phyloP scores from a whole-genome alignment of 2,797 vertebrate genomes.

The Schizopygopsis malacanthus region DNA sequence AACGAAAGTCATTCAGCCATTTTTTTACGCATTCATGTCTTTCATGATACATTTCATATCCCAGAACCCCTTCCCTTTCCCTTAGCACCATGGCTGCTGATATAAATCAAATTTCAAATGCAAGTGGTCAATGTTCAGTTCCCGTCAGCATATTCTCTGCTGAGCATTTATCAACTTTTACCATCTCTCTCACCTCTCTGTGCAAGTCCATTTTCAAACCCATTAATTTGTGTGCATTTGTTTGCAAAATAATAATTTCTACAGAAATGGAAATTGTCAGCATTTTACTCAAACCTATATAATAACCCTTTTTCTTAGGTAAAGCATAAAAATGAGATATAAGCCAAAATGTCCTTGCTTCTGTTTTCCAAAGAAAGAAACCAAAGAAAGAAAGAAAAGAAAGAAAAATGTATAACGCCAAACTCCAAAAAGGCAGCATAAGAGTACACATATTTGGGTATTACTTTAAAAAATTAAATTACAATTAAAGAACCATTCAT shows the following conservation, averaged over 20 bases:
- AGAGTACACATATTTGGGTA: not conserved
- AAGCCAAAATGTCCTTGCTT: not conserved
- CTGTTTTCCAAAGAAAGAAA: not conserved
- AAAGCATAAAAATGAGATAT: not conserved
- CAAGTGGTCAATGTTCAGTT: constrained; percentile 77
- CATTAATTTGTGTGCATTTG: constrained; percentile 75
- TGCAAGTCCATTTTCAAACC: constrained; percentile 66
- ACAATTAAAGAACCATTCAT: not conserved
- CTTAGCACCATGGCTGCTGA: constrained; percentile 60
- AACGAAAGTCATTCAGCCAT: constrained; percentile 19
- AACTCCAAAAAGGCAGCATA: not conserved
- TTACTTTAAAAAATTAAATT: not conserved
- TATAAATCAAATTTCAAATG: constrained; percentile 76
- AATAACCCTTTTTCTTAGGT: not conserved
- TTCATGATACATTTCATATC: constrained; percentile 70
- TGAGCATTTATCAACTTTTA: constrained; percentile 78
- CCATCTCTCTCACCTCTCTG: constrained; percentile 75
- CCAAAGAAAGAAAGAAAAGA: too few relatives aligned
- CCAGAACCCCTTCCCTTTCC: constrained; percentile 41
- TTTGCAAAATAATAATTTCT: constrained; percentile 69
- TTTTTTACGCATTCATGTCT: constrained; percentile 46
- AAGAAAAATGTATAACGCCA: not conserved
- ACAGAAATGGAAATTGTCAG: not conserved
- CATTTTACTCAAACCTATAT: constrained; percentile 27
- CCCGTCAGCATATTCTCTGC: constrained; percentile 76